A percentile compares a stretch with the other conserved stretches of the same genome.
phyloP scores from a whole-genome alignment of 2,113 vertebrate genomes.

The Vidua chalybeata region DNA sequence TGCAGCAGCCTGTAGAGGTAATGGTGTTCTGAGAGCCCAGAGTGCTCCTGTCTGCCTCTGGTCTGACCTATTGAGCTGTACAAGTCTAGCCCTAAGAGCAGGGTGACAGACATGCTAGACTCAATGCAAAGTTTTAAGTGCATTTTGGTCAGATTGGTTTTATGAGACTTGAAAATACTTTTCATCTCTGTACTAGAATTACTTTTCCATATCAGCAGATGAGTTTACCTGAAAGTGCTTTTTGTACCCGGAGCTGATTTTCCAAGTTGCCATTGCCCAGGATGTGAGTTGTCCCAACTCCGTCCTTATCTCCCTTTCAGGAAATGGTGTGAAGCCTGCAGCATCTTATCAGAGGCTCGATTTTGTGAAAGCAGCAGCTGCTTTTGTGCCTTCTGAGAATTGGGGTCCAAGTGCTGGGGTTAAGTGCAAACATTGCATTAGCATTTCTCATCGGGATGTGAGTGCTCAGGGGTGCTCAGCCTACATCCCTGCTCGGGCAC shows the following conservation, averaged over 20 bases:
- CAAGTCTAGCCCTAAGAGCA: not conserved
- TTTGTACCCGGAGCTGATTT: not conserved
- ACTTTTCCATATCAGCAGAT: not conserved
- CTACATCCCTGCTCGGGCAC: not conserved
- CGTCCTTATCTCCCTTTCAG: not conserved
- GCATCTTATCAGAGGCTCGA: conserved; percentile 3
- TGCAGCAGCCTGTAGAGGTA: not conserved
- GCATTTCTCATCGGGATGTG: not conserved
- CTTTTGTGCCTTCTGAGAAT: not conserved
- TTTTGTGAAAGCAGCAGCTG: not conserved
- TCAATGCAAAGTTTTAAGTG: not conserved
- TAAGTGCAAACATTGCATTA: not conserved
- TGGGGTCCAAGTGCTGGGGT: not conserved
- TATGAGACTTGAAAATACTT: not conserved
- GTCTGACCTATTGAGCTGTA: not conserved
- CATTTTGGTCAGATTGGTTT: conserved; percentile 5
- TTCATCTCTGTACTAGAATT: not conserved
- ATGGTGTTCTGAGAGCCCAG: not conserved
- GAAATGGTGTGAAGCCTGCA: not conserved
- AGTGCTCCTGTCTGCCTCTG: not conserved
- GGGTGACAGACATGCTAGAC: not conserved
- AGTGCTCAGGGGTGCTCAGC: not conserved
- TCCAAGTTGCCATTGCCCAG: not conserved
- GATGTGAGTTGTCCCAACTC: not conserved
- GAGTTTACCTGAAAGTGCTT: not conserved